Evolutionary conservation across 2,888 invertebrate species (phyloP).

Genomic region (Mythimna ferrago): DNA sequence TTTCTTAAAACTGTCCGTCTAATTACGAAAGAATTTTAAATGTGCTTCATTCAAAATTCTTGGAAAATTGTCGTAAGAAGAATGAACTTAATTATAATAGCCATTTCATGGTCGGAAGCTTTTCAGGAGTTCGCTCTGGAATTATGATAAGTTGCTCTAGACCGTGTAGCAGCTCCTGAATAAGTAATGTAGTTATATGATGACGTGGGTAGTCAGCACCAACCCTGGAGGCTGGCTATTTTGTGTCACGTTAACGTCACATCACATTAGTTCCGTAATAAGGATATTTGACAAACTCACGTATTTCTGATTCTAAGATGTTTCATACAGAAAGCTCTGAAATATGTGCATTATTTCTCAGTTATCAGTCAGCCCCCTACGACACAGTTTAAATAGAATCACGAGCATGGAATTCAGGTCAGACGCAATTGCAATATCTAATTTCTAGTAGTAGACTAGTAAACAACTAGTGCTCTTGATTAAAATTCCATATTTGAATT

Average conservation of each 20-base stretch:
- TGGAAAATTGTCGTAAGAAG: slow-evolving; percentile 8
- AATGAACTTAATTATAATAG: slow-evolving; percentile 33
- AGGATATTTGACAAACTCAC: too few species aligned
- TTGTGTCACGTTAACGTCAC: not conserved
- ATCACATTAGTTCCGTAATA: too few species aligned
- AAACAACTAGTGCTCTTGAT: not conserved
- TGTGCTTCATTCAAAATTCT: slow-evolving; percentile 17
- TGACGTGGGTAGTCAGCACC: not conserved
- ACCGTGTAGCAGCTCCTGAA: slow-evolving; percentile 1
- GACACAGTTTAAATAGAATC: not conserved
- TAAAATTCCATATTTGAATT: not conserved
- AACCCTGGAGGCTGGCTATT: too few species aligned
- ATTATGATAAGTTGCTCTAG: slow-evolving; percentile 11
- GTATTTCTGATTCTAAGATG: not conserved
- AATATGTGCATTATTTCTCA: not conserved
- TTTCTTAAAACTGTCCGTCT: not conserved
- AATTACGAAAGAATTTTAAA: slow-evolving; percentile 39
- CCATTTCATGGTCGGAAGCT: slow-evolving; percentile 24
- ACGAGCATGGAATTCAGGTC: not conserved
- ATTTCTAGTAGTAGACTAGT: not conserved
- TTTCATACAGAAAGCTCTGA: not conserved
- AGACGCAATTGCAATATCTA: not conserved
- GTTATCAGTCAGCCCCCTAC: too few species aligned
- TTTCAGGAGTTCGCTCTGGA: slow-evolving; percentile 11
- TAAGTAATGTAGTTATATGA: slow-evolving; percentile 7